Evolutionary conservation across 2,797 vertebrate genomes (phyloP), one percentile per base, ranked within the genome.

Genomic region (Melanotaenia trifasciata): DNA sequence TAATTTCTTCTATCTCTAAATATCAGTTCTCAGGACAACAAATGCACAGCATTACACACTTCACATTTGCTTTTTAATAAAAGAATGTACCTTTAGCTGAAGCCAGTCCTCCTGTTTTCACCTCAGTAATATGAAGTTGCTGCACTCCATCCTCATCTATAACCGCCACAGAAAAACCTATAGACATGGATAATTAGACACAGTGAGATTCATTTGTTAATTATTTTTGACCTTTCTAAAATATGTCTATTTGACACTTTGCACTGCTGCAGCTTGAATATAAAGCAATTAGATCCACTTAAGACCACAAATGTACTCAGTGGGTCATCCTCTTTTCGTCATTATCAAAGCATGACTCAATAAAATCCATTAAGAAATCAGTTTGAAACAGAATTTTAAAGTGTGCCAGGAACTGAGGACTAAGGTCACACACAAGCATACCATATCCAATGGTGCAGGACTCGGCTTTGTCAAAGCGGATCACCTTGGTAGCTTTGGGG

Each of bases 121-220:
- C 96, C 0, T 95, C 89, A 0, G 94, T 96, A 61, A 99, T 94
- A 1, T 97, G 96, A 0, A 99, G 95, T 77, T 95, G 95, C 75
- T 94, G 96, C 20, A 87, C 71, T 2, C 96, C 96, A 1, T 98
- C 96, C 78, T 97, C 97, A 74, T 98, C 97, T 76, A 97, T 87
- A 0, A 96, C 96, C 18, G 89, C 95, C 36, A 99, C 92, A 6
- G 95, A 97, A 89, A 99, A 98, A 63, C 97, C 97, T 98, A 40
- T 0, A 64, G 70, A 88, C n/a, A 47, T 11, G 67, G 43, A 83
- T 51, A 63, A 47, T 65, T 43, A 69, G 28, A 67, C 16, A 76
- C 26, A 64, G 24, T 71, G n/a, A 43, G 13, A 68, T 58, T 59
- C 7, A 51, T 20, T 43, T 30, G 40, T 71, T 9, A 36, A 32